Evolutionary conservation across 2,888 invertebrate species (phyloP), one percentile per base, ranked within the genome.

Genomic region (Balanococcus diminutus): DNA sequence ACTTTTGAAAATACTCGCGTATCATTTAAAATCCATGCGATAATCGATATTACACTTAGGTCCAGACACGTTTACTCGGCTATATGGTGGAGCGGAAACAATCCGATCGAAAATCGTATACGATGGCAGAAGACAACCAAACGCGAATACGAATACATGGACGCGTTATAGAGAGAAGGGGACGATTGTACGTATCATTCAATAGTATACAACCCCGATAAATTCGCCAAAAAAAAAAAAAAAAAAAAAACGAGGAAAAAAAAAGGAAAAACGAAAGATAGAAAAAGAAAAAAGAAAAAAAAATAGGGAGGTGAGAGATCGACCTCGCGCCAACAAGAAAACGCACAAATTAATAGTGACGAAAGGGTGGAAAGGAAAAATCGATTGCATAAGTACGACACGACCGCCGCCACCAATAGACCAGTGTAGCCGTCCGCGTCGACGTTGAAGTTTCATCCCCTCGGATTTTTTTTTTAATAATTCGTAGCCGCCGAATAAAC

Each of bases 321-420:
- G 61, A 19, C 25, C 46, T 11, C 67, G 84, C 32, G 22, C 16
- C 32, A 25, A 82, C 81, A 39, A 86, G 51, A 82, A 81, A 61
- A 61, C 14, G 81, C 39, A 32, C 28, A 56, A 36, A 72, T 56
- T 16, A 81, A 32, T 28, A 84, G 14, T 32, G 56, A 32, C 14
- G 67, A 72, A 72, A 72, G 72, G 72, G 72, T 72, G 72, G 72
- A 72, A 72, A 72, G 72, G 72, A 72, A 72, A 72, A 72, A 72
- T 72, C 72, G 72, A 72, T n/a, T 72, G 72, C 25, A 31, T 72
- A 16, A 72, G 31, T 31, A 72, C 19, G 14, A 72, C 31, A 72
- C 19, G 14, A 72, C 31, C 31, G 16, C 42, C 14, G 28, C 31
- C 14, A 11, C 31, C 72, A 28, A 25, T 16, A n/a, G n/a, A 32